Evolutionary conservation across 2,113 vertebrate species (phyloP).

Genomic region (Anthoscopus minutus): DNA sequence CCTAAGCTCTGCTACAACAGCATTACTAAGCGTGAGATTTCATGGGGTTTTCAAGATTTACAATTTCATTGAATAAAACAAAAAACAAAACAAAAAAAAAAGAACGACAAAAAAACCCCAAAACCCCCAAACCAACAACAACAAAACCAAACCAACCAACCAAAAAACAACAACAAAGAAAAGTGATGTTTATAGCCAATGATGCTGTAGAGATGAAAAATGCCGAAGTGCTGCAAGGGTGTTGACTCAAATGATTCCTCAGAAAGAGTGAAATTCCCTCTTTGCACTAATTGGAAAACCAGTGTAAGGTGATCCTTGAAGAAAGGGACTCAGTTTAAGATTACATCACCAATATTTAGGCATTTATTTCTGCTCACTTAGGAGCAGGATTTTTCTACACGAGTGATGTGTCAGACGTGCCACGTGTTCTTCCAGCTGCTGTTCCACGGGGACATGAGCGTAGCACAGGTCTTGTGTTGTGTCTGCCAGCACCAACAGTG

Average conservation of each 20-base stretch:
- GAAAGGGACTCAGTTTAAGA: background rate
- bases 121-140: background rate
- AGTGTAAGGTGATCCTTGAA: background rate
- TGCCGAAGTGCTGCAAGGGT: background rate
- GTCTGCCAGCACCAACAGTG: background rate
- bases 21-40: background rate
- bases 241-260: background rate
- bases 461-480: background rate
- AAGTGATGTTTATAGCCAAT: background rate
- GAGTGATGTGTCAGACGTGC: background rate
- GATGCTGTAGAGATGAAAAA: background rate
- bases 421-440: background rate
- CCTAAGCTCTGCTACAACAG: too few species aligned
- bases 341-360: background rate
- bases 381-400: background rate
- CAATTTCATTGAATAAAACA: background rate
- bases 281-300: background rate
- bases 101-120: background rate
- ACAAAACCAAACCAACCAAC: too few species aligned
- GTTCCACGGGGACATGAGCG: accelerated
- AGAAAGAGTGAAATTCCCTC: background rate
- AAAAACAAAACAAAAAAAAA: too few species aligned
- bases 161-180: background rate
- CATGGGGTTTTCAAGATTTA: background rate
- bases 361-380: background rate